These are phyloP conservation scores for Beroe forskalii DNA, from an alignment of 37 sponge, comb jelly and placozoan species.

Conservation along the genomic window DNA sequence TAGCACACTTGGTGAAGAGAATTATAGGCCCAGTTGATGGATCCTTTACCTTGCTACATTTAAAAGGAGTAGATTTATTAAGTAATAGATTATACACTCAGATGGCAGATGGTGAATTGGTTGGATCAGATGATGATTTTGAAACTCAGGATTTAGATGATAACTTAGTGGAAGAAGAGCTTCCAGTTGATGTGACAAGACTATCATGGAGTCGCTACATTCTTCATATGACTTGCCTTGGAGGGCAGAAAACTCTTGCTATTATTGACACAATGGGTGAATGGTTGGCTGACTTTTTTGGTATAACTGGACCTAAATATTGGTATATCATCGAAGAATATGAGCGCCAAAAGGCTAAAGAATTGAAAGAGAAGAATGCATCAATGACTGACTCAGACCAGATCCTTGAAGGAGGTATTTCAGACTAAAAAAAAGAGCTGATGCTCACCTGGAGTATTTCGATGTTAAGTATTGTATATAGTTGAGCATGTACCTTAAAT, in stretches of 20 bases:
- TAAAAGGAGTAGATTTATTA: too few relatives aligned
- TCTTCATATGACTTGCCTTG: conserved; percentile 3
- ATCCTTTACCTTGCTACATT: too few relatives aligned
- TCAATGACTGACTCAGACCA: background rate
- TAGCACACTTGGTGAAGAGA: too few relatives aligned
- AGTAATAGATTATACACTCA: too few relatives aligned
- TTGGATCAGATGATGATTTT: too few relatives aligned
- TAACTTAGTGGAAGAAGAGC: background rate
- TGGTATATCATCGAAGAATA: conserved; percentile 35
- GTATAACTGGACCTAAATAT: conserved; percentile 39
- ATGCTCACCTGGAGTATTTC: too few relatives aligned
- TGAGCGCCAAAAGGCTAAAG: conserved; percentile 28
- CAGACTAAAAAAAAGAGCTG: too few relatives aligned
- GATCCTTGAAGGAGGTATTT: background rate
- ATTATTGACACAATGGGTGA: conserved; percentile 17
- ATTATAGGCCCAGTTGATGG: too few relatives aligned
- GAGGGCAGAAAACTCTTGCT: conserved; percentile 16
- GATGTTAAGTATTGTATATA: too few relatives aligned
- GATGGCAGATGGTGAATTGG: too few relatives aligned
- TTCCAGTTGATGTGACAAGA: background rate
- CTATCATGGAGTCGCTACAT: conserved; percentile 5
- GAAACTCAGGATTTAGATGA: too few relatives aligned
- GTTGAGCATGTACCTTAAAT: too few relatives aligned
- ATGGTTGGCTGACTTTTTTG: conserved; percentile 46
- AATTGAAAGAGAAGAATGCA: background rate